Evolutionary conservation across 1,140 invertebrate genomes (phyloP), one percentile per base, ranked within the genome.

Genomic region (Psix sp.): DNA sequence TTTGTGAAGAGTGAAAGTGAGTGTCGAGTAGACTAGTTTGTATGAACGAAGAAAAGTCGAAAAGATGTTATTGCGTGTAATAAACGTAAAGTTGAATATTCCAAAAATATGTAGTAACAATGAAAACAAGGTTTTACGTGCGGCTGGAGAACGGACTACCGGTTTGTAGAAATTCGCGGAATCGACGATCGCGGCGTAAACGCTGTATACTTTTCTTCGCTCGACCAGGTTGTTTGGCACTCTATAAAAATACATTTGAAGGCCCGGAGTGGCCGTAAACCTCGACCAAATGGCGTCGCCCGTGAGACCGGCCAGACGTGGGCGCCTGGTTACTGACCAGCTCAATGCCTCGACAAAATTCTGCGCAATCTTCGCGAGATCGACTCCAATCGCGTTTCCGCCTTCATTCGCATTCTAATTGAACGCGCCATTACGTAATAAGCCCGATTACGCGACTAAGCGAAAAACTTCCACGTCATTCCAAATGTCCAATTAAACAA

Each of bases 301-400:
- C 21, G 21, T 52, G 52, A 48, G 39, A 54, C 42, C 48, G 54
- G 20, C 13, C 29, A 52, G 70, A 57, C 66, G 62, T 70, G 70
- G 70, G 60, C 70, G 70, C 60, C 42, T 31, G 56, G 56, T 74
- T 70, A 78, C 77, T 76, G 74, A 77, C 74, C 71, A 72, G 56
- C 77, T 65, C 72, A 75, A 75, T 68, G 72, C 60, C 45, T 65
- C 65, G 74, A 52, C 71, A 51, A 74, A 67, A 74, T 46, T 67
- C 56, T 43, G 40, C 48, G 11, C 49, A 31, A 59, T 56, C 40
- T 48, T 38, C 40, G 26, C 35, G 17, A 43, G 51, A 75, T 70
- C 73, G 21, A 14, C 46, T 17, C 36, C 16, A 21, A 67, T 68
- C 60, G 51, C 26, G 14, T 72, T 72, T 65, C 68, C 70, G 60